Evolutionary conservation across 2,888 invertebrate genomes (phyloP), one percentile per base, ranked within the genome.

Genomic region (Branchipolynoe longqiensis): DNA sequence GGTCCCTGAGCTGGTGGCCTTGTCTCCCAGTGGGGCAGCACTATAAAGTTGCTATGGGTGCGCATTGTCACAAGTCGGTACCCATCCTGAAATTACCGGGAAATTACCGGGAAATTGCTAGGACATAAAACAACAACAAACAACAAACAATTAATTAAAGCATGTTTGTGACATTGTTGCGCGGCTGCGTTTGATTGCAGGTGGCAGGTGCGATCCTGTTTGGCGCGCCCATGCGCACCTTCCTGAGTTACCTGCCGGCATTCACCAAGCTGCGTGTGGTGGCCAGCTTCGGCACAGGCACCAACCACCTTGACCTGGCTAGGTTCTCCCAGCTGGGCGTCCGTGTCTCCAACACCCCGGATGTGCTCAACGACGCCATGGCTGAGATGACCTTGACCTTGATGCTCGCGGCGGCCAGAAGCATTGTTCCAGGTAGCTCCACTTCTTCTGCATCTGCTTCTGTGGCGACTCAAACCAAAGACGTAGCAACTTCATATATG

Each of bases 351-450:
- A 85, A 81, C 31, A 85, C 41, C 1, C 82, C 82, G 6, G 58
- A 56, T 58, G 58, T 82, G 33, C 58, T 82, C 4, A 31, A 36
- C 58, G 58, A 82, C 25, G 40, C 81, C 6, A 62, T 81, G 48
- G 82, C 85, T 0, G 85, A 85, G 22, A 38, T 62, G 40, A 54
- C 62, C n/a, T 0, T 85, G 0, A 25, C 58, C 28, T 36, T 85
- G 12, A 8, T 85, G 0, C 48, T 85, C 2, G 36, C 82, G 1
- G 58, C 82, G 22, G 85, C 85, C n/a, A 85, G 85, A 38, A 81
- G 82, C 48, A 2, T 85, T 1, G 22, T n/a, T 1, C 8, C 25
- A n/a, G 81, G 85, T 85, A 59, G 62, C 81, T 81, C 41, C 1
- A 0, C 36, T 64, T 1, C 0, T 18, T 83, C 3, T 41, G 64